Evolutionary conservation across 1,140 invertebrate genomes (phyloP), one percentile per base, ranked within the genome.

Genomic region (Rhopalosiphum maidis): DNA sequence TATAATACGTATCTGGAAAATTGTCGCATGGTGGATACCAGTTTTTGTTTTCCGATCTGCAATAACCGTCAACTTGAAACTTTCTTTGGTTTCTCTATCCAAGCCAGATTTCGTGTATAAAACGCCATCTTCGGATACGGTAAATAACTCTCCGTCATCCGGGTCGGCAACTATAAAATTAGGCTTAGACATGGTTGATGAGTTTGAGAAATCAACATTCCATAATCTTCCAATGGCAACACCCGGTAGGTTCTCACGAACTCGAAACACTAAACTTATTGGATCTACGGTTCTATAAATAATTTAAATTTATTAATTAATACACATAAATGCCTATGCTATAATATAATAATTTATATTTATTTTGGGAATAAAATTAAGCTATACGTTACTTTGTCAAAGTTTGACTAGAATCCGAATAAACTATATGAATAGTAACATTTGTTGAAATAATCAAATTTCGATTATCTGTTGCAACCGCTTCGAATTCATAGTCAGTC

Each of bases 371-470:
- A 51, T 23, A 4, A 30, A 86, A 46, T 46, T 86, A 92, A 54
- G 35, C 91, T 22, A n/a, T n/a, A 51, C 48, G 15, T 93, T 96
- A 97, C 97, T 97, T 97, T 94, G 97, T 96, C 82, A 97, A 95
- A 94, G 97, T 95, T 85, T 96, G 96, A 95, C 96, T 96, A 93
- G 94, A 94, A 91, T 97, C 96, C 0, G 97, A 97, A 94, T 97
- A 97, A 0, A 98, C 97, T 30, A 98, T 97, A 94, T 98, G 97
- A 55, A 98, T 96, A 7, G 97, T 98, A 2, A 98, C 96, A 94
- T 98, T 98, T 6, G 97, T 98, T 22, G 97, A 96, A 25, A 98
- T 95, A 15, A 96, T 96, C 3, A 97, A 94, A 83, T 97, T 96
- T 30, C 96, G 95, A 90, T 96, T 96, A 95, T 97, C 96, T 3